Conservation (phyloP, 2,888 invertebrate genomes). For the Tachystola acroxantha region DNA sequence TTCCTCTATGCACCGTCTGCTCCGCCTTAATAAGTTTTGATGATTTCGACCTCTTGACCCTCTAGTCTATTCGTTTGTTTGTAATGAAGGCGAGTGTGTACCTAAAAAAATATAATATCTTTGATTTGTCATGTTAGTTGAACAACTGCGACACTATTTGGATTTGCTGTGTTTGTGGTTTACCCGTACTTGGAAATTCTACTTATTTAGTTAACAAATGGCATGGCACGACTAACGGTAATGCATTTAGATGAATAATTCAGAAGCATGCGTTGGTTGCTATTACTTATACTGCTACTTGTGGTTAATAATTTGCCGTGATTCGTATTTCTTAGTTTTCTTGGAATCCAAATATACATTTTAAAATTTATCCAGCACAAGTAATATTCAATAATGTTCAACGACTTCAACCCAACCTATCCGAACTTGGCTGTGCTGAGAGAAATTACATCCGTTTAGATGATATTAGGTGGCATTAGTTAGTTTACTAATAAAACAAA, state of each 20-base stretch:
- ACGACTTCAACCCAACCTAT: no score
- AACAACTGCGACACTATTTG: no score
- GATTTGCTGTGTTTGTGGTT: constrained; percentile 28
- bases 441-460: no score
- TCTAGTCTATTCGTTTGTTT: constrained; percentile 21
- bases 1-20: constrained; percentile 22
- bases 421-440: no score
- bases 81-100: constrained; percentile 21
- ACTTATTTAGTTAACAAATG: constrained; percentile 28
- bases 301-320: constrained; percentile 21
- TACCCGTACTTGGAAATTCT: constrained; percentile 33
- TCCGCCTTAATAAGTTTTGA: constrained; percentile 24
- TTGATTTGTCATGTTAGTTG: no score
- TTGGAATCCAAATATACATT: constrained; percentile 21
- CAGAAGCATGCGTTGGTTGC: constrained; percentile 29
- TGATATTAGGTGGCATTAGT: no score
- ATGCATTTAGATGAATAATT: constrained; percentile 46
- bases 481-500: no score
- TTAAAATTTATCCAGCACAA: constrained; percentile 18
- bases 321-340: not conserved
- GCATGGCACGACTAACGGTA: constrained; percentile 35
- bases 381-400: no score
- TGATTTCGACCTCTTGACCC: constrained; percentile 41
- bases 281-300: no score
- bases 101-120: constrained; percentile 26